Conservation (phyloP, 2,888 invertebrate species). For the Athalia cordata region DNA sequence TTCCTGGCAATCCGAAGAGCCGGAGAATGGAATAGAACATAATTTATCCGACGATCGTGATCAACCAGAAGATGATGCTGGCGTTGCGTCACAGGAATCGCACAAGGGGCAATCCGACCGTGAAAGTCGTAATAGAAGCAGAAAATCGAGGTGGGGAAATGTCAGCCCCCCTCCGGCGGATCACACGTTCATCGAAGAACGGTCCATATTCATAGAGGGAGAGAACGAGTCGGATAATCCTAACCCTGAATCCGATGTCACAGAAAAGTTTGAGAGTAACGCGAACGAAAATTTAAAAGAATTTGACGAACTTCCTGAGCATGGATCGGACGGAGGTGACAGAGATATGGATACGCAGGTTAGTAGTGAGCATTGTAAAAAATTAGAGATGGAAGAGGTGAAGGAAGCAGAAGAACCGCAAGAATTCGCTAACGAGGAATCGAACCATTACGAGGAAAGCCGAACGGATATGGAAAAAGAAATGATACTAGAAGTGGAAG, state of each 20-base stretch:
- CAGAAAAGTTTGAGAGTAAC: background rate
- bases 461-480: too few relatives aligned
- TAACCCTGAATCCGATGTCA: background rate
- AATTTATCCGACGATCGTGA: slow-evolving; percentile 46
- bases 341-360: slow-evolving; percentile 35
- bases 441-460: too few relatives aligned
- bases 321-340: slow-evolving; percentile 15
- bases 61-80: slow-evolving; percentile 50
- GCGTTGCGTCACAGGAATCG: slow-evolving; percentile 44
- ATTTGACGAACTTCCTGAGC: slow-evolving; percentile 41
- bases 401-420: background rate
- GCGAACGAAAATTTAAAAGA: slow-evolving; percentile 24
- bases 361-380: slow-evolving; percentile 5
- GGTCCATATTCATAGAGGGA: slow-evolving; percentile 22
- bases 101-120: slow-evolving; percentile 40
- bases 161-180: slow-evolving; percentile 58
- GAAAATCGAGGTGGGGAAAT: slow-evolving; percentile 58
- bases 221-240: background rate
- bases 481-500: too few relatives aligned
- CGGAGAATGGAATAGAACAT: slow-evolving; percentile 53
- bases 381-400: slow-evolving; percentile 20
- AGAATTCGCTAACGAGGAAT: too few relatives aligned
- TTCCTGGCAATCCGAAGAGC: slow-evolving; percentile 56
- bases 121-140: slow-evolving; percentile 63
- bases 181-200: slow-evolving; percentile 44